Percentiles rank a stretch among this genome's conserved stretches.
phyloP scores from a whole-genome alignment of 37 sponge, comb jelly and placozoan species.

The Halichondria panicea region DNA sequence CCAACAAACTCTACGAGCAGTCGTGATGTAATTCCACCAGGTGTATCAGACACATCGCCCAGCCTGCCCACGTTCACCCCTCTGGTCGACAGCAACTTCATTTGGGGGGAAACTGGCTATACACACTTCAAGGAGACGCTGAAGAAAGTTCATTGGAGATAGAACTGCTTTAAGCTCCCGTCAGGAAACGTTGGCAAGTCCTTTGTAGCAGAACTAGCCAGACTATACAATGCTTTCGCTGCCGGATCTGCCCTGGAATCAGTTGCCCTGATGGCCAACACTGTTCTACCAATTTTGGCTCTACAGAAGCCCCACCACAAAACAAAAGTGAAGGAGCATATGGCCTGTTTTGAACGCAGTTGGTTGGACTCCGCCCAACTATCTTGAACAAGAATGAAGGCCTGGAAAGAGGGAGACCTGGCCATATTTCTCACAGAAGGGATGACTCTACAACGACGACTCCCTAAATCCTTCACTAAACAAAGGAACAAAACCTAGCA shows the following conservation, averaged over 20 bases:
- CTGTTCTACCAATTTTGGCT: background rate
- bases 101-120: too few species aligned
- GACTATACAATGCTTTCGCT: background rate
- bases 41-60: too few species aligned
- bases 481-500: background rate
- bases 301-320: conserved; percentile 1
- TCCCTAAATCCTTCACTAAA: background rate
- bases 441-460: background rate
- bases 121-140: too few species aligned
- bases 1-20: too few species aligned
- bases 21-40: too few species aligned
- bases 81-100: background rate
- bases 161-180: conserved; percentile 1
- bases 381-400: background rate
- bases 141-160: conserved; percentile 7
- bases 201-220: background rate
- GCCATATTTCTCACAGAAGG: background rate
- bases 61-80: background rate
- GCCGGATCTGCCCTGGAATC: background rate
- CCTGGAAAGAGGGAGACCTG: background rate
- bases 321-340: background rate
- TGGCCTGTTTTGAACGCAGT: background rate
- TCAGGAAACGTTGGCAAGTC: conserved; percentile 1
- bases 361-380: too few species aligned
- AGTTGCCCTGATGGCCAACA: background rate